Evolutionary conservation across 1,140 invertebrate genomes (phyloP).

Genomic region (Cepaea nemoralis): DNA sequence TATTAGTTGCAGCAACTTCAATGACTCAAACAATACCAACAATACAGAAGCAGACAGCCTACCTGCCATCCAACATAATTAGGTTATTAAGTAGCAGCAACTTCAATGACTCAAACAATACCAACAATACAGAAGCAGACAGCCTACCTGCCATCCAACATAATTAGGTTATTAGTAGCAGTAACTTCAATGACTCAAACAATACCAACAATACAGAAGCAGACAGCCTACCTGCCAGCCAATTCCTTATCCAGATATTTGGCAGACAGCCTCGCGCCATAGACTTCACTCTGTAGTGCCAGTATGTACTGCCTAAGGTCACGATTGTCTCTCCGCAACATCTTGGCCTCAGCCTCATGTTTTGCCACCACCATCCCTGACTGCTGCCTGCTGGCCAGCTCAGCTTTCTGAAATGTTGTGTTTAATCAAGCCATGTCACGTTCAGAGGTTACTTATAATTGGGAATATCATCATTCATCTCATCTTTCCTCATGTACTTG

Average conservation of each 20-base stretch:
- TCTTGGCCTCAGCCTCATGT: slow-evolving; percentile 77
- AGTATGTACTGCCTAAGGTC: slow-evolving; percentile 80
- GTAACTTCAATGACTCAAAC: no score
- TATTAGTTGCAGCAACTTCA: no score
- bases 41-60: no score
- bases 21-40: no score
- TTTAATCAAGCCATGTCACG: no score
- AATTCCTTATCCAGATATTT: slow-evolving; percentile 90
- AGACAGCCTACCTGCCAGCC: slow-evolving; percentile 77
- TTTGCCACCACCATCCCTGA: slow-evolving; percentile 68
- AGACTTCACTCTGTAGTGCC: slow-evolving; percentile 84
- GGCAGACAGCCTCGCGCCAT: slow-evolving; percentile 84
- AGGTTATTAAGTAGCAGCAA: no score
- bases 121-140: not conserved
- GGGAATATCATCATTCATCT: no score
- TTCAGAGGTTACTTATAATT: no score
- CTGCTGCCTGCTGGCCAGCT: slow-evolving; percentile 71
- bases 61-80: no score
- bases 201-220: not conserved
- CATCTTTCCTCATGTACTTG: no score
- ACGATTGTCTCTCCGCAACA: slow-evolving; percentile 80
- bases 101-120: no score
- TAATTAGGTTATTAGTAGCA: no score
- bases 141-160: not conserved
- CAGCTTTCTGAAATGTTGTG: slow-evolving; percentile 71